Conservation (phyloP, 1,140 invertebrate genomes). For the Spodoptera litura region DNA sequence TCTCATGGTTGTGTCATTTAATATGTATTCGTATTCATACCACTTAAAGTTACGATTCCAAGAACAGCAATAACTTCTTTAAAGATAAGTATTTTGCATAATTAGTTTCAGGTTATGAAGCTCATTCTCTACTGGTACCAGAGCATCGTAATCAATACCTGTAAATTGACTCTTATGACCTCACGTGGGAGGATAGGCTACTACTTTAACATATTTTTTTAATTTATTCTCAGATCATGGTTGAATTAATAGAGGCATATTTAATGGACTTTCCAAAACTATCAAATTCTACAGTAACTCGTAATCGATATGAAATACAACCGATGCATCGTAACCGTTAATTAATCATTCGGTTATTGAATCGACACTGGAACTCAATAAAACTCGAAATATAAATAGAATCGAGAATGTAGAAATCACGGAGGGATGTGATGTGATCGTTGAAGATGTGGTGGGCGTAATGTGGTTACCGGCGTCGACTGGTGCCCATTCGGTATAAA, state of each 20-base stretch:
- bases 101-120: conserved; percentile 15
- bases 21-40: not conserved
- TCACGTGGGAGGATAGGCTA: conserved; percentile 29
- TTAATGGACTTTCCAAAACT: conserved; percentile 39
- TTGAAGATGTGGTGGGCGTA: conserved; percentile 68
- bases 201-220: conserved; percentile 12
- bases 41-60: not conserved
- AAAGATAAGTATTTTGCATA: conserved; percentile 28
- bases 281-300: conserved; percentile 42
- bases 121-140: conserved; percentile 13
- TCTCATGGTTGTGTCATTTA: not conserved
- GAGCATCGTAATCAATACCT: conserved; percentile 22
- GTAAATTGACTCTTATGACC: conserved; percentile 23
- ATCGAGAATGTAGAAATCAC: conserved; percentile 59
- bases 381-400: conserved; percentile 65
- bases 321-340: conserved; percentile 39
- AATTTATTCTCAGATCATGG: conserved; percentile 19
- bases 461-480: conserved; percentile 68
- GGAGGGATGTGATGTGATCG: conserved; percentile 63
- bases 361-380: conserved; percentile 54
- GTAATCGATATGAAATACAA: conserved; percentile 43
- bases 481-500: conserved; percentile 69
- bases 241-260: conserved; percentile 27
- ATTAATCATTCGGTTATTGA: conserved; percentile 35
- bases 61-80: conserved; percentile 22